Evolutionary conservation across 2,113 vertebrate species (phyloP).

Genomic region (Pitta sordida): DNA sequence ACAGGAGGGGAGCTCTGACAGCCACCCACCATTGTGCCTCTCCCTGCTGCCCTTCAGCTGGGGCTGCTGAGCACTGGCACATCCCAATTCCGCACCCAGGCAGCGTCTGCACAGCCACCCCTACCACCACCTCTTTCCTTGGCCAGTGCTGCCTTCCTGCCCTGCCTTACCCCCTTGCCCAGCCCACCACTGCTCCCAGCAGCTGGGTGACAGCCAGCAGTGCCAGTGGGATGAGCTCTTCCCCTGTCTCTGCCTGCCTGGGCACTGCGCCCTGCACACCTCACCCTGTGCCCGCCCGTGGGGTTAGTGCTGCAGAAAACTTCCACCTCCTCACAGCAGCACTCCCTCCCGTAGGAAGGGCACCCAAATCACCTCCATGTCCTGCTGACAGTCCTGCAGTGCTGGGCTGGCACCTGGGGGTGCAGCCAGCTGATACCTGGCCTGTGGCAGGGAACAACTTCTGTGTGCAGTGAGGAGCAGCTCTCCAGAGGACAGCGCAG

Average conservation of each 20-base stretch:
- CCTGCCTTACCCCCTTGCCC: not conserved
- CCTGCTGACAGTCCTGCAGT: not conserved
- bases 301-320: not conserved
- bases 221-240: not conserved
- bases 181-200: not conserved
- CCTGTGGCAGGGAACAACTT: not conserved
- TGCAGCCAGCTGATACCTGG: not conserved
- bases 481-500: accelerated
- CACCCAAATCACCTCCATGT: not conserved
- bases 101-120: not conserved
- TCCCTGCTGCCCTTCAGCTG: not conserved
- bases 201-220: not conserved
- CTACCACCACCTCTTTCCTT: not conserved
- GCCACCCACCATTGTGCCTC: accelerated
- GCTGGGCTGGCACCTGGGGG: not conserved
- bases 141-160: not conserved
- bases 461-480: not conserved
- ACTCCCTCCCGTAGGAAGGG: not conserved
- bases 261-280: accelerated
- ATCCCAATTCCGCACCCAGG: not conserved
- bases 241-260: not conserved
- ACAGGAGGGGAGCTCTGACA: not conserved
- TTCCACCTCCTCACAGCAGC: not conserved
- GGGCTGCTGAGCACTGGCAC: accelerated
- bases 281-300: accelerated